Evolutionary conservation across 1,140 invertebrate genomes (phyloP), one percentile per base, ranked within the genome.

Genomic region (Drosophila tani): DNA sequence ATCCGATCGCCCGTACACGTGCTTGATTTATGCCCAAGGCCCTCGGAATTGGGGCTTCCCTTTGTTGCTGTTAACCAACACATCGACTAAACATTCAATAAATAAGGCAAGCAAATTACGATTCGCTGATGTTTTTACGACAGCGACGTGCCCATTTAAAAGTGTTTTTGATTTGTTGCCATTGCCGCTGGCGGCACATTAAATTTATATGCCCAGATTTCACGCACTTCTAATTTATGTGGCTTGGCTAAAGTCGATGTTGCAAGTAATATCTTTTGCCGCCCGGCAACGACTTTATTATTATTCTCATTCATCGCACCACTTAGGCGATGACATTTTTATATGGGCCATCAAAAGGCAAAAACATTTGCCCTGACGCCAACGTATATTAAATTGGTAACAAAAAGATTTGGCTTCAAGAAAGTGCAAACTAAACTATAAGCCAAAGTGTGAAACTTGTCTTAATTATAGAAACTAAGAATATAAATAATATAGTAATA

Each of bases 61-160:
- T 69, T 64, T 41, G 50, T 35, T 45, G 38, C 11, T 32, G 29
- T 40, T 43, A 14, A 21, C 15, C 21, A 55, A 53, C 53, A 47
- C 47, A 53, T 19, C 27, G 50, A 46, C 78, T 78, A 81, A 87
- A 87, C 76, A 88, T 88, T 87, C 83, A 87, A 87, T 87, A 87
- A 87, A 87, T 87, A 87, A 88, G 86, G 75, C 63, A 56, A 76
- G 77, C 66, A 81, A 83, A 88, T 87, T 81, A 87, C 74, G 82
- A 87, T 83, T 86, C 82, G 83, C 79, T 87, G 83, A 87, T 82
- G 79, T 88, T 88, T 87, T 87, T 87, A 87, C 77, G 85, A 79
- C 81, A 50, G 81, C 76, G 77, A 87, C 83, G 83, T 87, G 84
- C 71, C 73, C 81, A 75, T 88, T 88, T 88, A 88, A 87, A 88